phyloP scores from a whole-genome alignment of 1,140 invertebrate genomes.

The Drosophila paulistorum region DNA sequence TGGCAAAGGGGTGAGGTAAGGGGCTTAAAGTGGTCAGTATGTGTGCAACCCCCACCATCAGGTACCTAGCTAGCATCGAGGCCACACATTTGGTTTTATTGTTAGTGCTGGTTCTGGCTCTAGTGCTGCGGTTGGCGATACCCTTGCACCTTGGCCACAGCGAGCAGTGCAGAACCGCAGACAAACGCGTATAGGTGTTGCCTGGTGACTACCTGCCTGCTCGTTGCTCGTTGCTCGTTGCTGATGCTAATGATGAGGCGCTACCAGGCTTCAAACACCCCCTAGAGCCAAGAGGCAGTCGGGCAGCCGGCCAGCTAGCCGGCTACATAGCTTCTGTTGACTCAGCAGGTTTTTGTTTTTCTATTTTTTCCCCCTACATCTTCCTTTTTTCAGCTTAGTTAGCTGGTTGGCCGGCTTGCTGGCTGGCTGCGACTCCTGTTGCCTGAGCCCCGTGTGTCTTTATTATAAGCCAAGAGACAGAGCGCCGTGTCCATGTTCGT shows the following conservation, averaged over 20 bases:
- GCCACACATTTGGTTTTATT: slow-evolving; percentile 74
- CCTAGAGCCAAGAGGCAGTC: slow-evolving; percentile 32
- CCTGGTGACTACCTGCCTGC: slow-evolving; percentile 24
- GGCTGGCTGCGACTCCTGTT: slow-evolving; percentile 52
- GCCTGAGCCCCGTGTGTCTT: slow-evolving; percentile 73
- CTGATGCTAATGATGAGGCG: slow-evolving; percentile 75
- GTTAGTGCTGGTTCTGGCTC: slow-evolving; percentile 40
- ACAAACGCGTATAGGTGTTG: slow-evolving; percentile 68
- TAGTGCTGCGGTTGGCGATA: slow-evolving; percentile 55
- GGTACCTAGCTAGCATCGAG: not conserved
- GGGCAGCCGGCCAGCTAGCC: not conserved
- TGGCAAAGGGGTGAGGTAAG: not conserved
- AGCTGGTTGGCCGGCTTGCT: slow-evolving; percentile 14
- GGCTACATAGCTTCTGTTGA: slow-evolving; percentile 16
- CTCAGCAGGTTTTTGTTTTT: slow-evolving; percentile 11
- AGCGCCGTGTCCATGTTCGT: slow-evolving; percentile 47
- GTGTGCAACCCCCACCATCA: not conserved
- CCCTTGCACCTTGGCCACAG: slow-evolving; percentile 67
- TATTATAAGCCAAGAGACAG: slow-evolving; percentile 53
- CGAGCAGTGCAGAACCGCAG: slow-evolving; percentile 59
- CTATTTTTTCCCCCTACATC: not conserved
- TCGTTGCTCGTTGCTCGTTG: slow-evolving; percentile 23
- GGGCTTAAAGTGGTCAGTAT: slow-evolving; percentile 29
- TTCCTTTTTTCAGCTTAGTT: slow-evolving; percentile 1
- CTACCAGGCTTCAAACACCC: slow-evolving; percentile 41